Evolutionary conservation across 2,888 invertebrate species (phyloP).

Genomic region (Hirtodrosophila trivittata): DNA sequence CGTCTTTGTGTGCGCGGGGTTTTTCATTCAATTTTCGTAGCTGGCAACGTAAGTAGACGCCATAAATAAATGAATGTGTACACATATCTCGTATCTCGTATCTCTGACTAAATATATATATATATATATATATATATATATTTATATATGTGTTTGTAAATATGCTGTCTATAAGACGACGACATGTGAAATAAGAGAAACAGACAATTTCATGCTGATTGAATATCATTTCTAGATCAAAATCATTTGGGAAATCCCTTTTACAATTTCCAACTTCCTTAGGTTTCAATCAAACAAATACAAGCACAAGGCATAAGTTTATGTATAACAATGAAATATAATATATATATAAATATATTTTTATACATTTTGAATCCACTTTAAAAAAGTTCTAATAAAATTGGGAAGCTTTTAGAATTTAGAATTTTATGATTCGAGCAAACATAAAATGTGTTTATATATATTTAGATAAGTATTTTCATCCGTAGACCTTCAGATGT

Average conservation of each 20-base stretch:
- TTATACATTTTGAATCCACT: no score
- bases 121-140: conserved; percentile 2
- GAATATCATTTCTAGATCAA: conserved; percentile 42
- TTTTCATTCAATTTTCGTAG: conserved; percentile 70
- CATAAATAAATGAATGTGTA: conserved; percentile 26
- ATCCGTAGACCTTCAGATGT: conserved; percentile 27
- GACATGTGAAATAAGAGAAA: conserved; percentile 14
- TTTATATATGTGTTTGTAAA: background rate
- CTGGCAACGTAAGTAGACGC: conserved; percentile 47
- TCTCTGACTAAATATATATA: background rate
- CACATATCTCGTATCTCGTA: background rate
- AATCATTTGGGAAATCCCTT: conserved; percentile 20
- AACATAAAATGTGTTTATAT: no score
- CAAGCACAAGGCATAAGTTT: no score
- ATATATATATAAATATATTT: no score
- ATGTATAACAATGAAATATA: no score
- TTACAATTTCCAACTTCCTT: background rate
- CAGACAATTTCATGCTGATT: conserved; percentile 49
- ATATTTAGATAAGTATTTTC: no score
- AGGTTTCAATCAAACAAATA: no score
- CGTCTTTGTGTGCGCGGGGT: conserved; percentile 48
- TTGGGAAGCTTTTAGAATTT: no score
- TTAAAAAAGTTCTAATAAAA: no score
- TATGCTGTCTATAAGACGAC: background rate
- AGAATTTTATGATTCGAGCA: no score